Conservation (phyloP, 2,888 invertebrate species). For the Athalia rosae region DNA sequence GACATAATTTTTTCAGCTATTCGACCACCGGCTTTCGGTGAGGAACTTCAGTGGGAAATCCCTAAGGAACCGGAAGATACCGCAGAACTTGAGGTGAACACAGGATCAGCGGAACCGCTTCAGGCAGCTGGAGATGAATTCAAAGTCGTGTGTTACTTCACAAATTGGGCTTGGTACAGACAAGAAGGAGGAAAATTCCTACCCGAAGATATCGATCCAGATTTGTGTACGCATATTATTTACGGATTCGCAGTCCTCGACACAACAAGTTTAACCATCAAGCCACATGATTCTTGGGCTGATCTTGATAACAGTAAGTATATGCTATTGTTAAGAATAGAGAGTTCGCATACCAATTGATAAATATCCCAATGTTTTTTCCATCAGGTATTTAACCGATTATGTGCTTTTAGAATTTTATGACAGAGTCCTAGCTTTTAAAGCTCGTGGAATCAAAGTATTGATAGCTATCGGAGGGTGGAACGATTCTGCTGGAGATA, state of each 20-base stretch:
- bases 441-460: conserved; percentile 85
- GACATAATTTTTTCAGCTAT: conserved; percentile 54
- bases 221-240: conserved; percentile 92
- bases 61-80: conserved; percentile 45
- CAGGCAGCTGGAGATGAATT: conserved; percentile 72
- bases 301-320: conserved; percentile 89
- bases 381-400: neutral
- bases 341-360: no score
- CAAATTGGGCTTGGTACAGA: conserved; percentile 96
- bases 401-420: conserved; percentile 82
- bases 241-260: conserved; percentile 94
- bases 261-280: conserved; percentile 83
- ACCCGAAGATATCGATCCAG: conserved; percentile 88
- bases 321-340: neutral
- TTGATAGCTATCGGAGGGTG: conserved; percentile 94
- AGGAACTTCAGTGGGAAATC: conserved; percentile 62
- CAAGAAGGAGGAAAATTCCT: conserved; percentile 87
- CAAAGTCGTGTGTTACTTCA: conserved; percentile 93
- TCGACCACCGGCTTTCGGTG: conserved; percentile 57
- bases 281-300: conserved; percentile 91
- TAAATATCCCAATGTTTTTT: no score
- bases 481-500: conserved; percentile 95
- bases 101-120: conserved; percentile 47
- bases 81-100: conserved; percentile 41
- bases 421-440: conserved; percentile 86